phyloP scores from a whole-genome alignment of 2,888 invertebrate genomes.

The Ophion ventricosus region DNA sequence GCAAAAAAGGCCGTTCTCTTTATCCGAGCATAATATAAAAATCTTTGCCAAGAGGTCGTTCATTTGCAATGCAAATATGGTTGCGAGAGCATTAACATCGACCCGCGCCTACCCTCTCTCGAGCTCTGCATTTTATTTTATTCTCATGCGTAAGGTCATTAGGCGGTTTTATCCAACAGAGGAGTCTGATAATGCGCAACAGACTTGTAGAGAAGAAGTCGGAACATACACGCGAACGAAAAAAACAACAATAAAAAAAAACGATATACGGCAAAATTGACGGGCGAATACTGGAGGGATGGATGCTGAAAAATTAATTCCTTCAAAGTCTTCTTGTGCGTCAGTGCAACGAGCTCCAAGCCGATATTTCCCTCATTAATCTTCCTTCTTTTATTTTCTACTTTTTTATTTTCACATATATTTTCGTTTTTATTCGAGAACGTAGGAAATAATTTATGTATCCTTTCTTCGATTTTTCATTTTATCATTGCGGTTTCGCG shows the following conservation, averaged over 20 bases:
- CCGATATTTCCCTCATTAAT: too few species aligned
- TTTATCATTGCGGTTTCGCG: too few species aligned
- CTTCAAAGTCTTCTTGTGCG: too few species aligned
- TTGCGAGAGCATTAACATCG: slow-evolving; percentile 55
- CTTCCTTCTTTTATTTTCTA: too few species aligned
- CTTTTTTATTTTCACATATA: too few species aligned
- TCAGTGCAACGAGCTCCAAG: too few species aligned
- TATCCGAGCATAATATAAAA: slow-evolving; percentile 58
- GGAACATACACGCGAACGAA: background rate
- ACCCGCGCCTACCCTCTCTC: background rate
- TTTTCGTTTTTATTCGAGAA: too few species aligned
- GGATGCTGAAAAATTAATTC: too few species aligned
- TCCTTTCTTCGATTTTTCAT: too few species aligned
- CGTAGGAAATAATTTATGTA: too few species aligned
- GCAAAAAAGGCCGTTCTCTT: slow-evolving; percentile 42
- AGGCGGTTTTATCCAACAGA: slow-evolving; percentile 3
- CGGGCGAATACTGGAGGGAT: too few species aligned
- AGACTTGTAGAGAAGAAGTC: slow-evolving; percentile 7
- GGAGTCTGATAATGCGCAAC: background rate
- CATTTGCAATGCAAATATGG: slow-evolving; percentile 62
- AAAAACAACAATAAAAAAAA: slow-evolving; percentile 11
- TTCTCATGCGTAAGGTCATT: slow-evolving; percentile 39
- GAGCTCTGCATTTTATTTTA: slow-evolving; percentile 11
- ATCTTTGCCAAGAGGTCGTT: slow-evolving; percentile 57
- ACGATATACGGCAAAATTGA: background rate